Conservation (phyloP, 2,888 invertebrate genomes). For the Desoria tigrina region DNA sequence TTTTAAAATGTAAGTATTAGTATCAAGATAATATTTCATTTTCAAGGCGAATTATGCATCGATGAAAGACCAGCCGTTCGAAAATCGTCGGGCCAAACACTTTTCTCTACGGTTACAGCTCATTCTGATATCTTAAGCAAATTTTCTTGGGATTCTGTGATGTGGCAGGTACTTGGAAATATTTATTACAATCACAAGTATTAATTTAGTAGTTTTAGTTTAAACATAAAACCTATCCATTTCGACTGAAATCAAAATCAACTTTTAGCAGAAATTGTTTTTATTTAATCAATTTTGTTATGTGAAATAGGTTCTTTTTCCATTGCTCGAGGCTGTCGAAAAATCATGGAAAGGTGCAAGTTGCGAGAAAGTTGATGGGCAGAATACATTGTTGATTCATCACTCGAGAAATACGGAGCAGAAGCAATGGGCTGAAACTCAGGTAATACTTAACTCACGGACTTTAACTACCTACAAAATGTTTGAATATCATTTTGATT, state of each 20-base stretch:
- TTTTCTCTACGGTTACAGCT: slow-evolving; percentile 95
- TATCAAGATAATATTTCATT: background rate
- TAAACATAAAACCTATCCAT: background rate
- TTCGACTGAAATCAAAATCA: background rate
- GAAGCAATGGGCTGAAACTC: slow-evolving; percentile 99
- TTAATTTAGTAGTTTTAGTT: no score
- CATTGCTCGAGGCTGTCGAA: slow-evolving; percentile 88
- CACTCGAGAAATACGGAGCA: slow-evolving; percentile 98
- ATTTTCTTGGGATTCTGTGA: slow-evolving; percentile 89
- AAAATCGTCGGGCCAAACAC: slow-evolving; percentile 94
- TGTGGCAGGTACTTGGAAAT: slow-evolving; percentile 70
- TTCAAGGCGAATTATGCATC: slow-evolving; percentile 81
- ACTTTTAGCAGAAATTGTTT: background rate
- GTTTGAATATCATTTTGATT: background rate
- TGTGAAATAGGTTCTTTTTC: slow-evolving; percentile 74
- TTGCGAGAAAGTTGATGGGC: slow-evolving; percentile 76
- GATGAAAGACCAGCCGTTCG: slow-evolving; percentile 93
- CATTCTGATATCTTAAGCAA: slow-evolving; percentile 86
- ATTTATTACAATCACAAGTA: slow-evolving; percentile 11
- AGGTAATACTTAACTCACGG: slow-evolving; percentile 62
- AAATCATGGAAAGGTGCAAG: slow-evolving; percentile 61
- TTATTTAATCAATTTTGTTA: slow-evolving; percentile 23
- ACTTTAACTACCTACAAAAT: background rate
- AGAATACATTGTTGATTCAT: slow-evolving; percentile 93
- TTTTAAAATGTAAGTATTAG: background rate